Base-by-base conservation (phyloP, 2,113 vertebrate genomes). In the Ophthalmolycus amberensis region DNA sequence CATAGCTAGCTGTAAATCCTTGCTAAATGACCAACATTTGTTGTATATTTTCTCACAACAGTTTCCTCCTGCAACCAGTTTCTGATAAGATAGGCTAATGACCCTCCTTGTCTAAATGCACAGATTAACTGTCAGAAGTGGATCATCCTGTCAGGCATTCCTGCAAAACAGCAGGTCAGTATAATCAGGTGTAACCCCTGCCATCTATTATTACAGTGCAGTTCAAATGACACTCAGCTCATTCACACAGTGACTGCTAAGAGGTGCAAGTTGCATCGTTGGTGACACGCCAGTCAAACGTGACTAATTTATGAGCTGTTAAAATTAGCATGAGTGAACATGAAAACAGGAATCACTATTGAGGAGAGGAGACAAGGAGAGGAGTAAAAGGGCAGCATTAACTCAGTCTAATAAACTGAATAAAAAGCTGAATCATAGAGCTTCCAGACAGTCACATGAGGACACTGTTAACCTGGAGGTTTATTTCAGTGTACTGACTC, bases 281-380 rank as follows among this genome's bases (percentile, higher is more conserved):
- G 82, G 71, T 29, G 77, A 38, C 68, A 29, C 48, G 74, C 69
- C 83, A 78, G 32, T 89, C 76, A 79, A 79, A 70, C 40, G 42
- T 85, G 65, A 88, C 62, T 85, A 64, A 89, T 89, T 64, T 6
- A 82, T 56, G 75, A 82, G 78, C 63, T 12, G 44, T 27, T 77
- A 15, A 60, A 80, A 77, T 85, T 63, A 90, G 85, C 72, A 90
- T 83, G 83, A 82, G 80, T 27, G 69, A 80, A 87, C 80, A 80
- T 72, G 69, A 89, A 81, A 85, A 83, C 77, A 77, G 59, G 65
- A 90, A 80, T 83, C 65, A 84, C 29, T 37, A 71, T 29, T 42
- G 79, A 75, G 18, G 72, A 62, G 60, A 48, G 62, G 44, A 54
- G 40, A 48, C 22, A 27, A 63, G 25, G n/a, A 60, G 50, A 80